Base-by-base conservation (phyloP, 2,888 invertebrate genomes). In the Fragum fragum region DNA sequence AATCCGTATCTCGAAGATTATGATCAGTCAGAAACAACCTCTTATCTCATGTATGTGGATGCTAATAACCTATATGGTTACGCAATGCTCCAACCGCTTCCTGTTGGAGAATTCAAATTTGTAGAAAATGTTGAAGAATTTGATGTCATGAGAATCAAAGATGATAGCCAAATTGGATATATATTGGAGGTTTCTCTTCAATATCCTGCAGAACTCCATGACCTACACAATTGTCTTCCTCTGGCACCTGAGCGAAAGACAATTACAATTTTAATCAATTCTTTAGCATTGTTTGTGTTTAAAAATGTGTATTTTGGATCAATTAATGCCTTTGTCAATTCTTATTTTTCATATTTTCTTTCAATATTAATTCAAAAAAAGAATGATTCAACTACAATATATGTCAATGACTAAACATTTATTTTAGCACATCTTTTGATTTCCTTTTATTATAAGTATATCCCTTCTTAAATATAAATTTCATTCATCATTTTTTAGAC, bases 31-130 rank as follows among this genome's bases (percentile, higher is more conserved):
- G 59, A 75, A 66, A 59, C 71, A 18, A 39, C 36, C 14, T 53
- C 74, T 16, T 78, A 73, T 55, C 42, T 84, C 6, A 36, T 61
- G 68, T 78, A 84, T 47, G 69, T 76, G 21, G 84, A 84, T 68
- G 69, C 73, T 14, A 84, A 81, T 28, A 76, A 76, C 32, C 36
- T 76, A 5, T 76, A 76, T 26, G 77, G 77, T 14, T 55, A 55
- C 53, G 73, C 68, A 16, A 78, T 78, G 77, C 28, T 32, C 14
- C 73, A 72, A 73, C 72, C 72, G 2, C 72, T 78, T 26, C 73
- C 77, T 7, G 26, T 63, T 18, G 39, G 66, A 11, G 55, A 47
- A 7, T 78, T 78, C 36, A 7, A 23, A 9, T 78, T 73, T 29
- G 11, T 78, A 29, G 57, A 39, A 11, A 39, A 73, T 16, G 29